Conservation (phyloP, 2,888 invertebrate species). For the Sphaeridia pumilis region DNA sequence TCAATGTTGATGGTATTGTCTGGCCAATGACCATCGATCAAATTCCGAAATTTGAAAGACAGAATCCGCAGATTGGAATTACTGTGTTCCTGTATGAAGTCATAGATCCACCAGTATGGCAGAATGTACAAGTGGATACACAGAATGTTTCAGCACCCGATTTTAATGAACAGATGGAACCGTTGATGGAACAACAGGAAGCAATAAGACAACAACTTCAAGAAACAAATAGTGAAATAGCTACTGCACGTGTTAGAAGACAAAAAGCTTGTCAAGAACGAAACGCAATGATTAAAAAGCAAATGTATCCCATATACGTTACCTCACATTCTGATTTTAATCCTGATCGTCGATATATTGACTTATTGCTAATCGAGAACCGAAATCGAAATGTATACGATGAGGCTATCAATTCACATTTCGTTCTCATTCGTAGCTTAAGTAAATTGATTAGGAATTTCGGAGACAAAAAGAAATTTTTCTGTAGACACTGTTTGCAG, state of each 20-base stretch:
- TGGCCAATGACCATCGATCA: neutral
- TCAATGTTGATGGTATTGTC: neutral
- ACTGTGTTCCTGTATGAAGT: neutral
- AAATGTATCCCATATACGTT: neutral
- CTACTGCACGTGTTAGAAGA: no score
- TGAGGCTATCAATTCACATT: no score
- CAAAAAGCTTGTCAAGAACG: no score
- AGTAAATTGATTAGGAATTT: neutral
- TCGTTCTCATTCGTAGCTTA: neutral
- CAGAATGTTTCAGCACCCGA: no score
- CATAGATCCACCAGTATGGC: neutral
- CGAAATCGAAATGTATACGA: neutral
- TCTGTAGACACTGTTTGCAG: neutral
- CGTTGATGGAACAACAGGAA: neutral
- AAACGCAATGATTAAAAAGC: neutral
- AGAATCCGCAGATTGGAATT: neutral
- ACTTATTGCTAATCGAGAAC: neutral
- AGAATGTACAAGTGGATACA: neutral
- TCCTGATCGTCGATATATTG: neutral
- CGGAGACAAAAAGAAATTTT: neutral
- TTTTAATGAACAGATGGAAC: no score
- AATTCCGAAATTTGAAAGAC: neutral
- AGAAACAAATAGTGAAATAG: neutral
- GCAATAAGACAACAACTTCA: no score
- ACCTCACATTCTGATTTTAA: neutral